A percentile compares a stretch with the other conserved stretches of the same genome.
Evolutionary conservation across 2,888 invertebrate species (phyloP).

Genomic region (Andrena minutula): DNA sequence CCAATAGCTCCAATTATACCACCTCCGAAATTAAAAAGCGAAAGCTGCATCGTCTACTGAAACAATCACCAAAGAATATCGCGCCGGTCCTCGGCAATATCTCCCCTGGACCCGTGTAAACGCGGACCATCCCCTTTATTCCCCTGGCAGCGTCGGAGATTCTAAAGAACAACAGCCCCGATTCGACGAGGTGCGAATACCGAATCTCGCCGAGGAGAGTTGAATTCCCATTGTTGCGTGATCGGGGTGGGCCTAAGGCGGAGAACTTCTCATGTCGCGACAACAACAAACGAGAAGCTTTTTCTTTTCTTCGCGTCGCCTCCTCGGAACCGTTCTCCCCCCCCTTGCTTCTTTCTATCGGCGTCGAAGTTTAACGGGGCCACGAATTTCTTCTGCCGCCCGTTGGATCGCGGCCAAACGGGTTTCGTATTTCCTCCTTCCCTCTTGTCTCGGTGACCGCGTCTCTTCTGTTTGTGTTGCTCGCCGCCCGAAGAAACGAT

Average conservation of each 20-base stretch:
- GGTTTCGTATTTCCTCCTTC: slow-evolving; percentile 58
- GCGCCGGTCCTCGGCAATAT: slow-evolving; percentile 15
- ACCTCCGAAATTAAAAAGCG: background rate
- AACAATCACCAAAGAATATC: background rate
- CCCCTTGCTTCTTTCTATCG: slow-evolving; percentile 43
- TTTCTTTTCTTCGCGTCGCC: slow-evolving; percentile 17
- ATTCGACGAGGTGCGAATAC: slow-evolving; percentile 47
- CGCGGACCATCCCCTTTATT: slow-evolving; percentile 18
- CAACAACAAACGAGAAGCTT: slow-evolving; percentile 56
- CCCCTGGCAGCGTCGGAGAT: slow-evolving; percentile 8
- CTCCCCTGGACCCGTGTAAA: background rate
- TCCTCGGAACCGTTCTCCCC: slow-evolving; percentile 2
- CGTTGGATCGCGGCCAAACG: slow-evolving; percentile 62
- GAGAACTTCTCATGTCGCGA: slow-evolving; percentile 45
- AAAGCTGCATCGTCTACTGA: background rate
- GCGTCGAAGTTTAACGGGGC: slow-evolving; percentile 60
- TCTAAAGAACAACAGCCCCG: slow-evolving; percentile 30
- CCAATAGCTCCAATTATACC: no score
- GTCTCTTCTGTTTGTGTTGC: slow-evolving; percentile 34
- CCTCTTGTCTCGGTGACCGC: slow-evolving; percentile 45
- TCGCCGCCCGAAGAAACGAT: slow-evolving; percentile 31
- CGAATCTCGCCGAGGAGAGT: slow-evolving; percentile 36
- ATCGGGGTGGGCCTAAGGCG: slow-evolving; percentile 34
- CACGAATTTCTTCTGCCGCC: slow-evolving; percentile 58
- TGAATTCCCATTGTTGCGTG: slow-evolving; percentile 55